Percentiles rank a stretch among this genome's conserved stretches.
phyloP scores from a whole-genome alignment of 1,140 invertebrate species.

The Pentalonia nigronervosa region DNA sequence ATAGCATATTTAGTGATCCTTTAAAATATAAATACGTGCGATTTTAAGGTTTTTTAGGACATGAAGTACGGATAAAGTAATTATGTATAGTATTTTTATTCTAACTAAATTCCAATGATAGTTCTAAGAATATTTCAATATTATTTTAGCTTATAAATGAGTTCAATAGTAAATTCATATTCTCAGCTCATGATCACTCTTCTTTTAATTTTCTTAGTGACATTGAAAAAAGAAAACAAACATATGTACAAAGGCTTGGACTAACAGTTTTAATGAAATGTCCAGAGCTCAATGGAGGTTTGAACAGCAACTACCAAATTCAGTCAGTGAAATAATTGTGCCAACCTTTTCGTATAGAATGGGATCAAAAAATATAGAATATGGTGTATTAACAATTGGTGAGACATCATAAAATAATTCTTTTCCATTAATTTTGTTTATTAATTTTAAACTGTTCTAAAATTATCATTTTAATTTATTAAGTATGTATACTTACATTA shows the following conservation, averaged over 20 bases:
- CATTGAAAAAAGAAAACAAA: conserved; percentile 59
- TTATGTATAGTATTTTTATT: background rate
- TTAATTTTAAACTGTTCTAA: background rate
- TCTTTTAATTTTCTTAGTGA: conserved; percentile 67
- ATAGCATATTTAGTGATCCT: no score
- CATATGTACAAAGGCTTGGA: conserved; percentile 59
- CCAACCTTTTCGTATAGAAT: conserved; percentile 95
- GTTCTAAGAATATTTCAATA: background rate
- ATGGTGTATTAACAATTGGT: conserved; percentile 84
- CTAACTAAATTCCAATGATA: background rate
- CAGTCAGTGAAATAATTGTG: conserved; percentile 81
- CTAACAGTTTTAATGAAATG: conserved; percentile 58
- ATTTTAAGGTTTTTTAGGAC: no score
- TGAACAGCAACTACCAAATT: conserved; percentile 16
- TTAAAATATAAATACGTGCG: no score
- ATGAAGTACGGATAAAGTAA: conserved; percentile 38
- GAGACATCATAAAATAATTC: conserved; percentile 60
- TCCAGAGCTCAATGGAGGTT: conserved; percentile 52
- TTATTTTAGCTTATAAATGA: conserved; percentile 70
- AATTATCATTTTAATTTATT: background rate
- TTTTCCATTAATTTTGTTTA: background rate
- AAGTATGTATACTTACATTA: background rate
- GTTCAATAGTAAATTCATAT: conserved; percentile 79
- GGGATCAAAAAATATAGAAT: conserved; percentile 85
- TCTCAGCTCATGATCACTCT: conserved; percentile 85